Conservation (phyloP, 2,113 vertebrate genomes). For the Semicossyphus pulcher region DNA sequence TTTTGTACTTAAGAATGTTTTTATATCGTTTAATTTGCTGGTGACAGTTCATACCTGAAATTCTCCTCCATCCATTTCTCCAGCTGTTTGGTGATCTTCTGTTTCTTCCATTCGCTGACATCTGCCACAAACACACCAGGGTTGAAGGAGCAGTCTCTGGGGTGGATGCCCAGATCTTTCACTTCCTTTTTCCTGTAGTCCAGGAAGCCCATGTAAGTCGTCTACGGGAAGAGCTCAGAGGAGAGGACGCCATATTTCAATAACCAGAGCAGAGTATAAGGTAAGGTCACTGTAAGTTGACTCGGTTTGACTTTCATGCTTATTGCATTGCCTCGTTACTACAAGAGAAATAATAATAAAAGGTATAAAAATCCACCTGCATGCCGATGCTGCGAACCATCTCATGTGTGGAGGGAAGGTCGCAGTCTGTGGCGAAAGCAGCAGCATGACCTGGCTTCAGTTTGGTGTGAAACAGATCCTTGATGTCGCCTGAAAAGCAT, state of each 20-base stretch:
- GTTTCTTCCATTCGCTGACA: slow-evolving; percentile 91
- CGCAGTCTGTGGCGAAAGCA: slow-evolving; percentile 95
- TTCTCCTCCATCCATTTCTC: slow-evolving; percentile 97
- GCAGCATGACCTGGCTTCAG: slow-evolving; percentile 91
- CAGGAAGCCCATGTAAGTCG: slow-evolving; percentile 96
- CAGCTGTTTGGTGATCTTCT: slow-evolving; percentile 93
- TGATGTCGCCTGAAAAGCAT: slow-evolving; percentile 88
- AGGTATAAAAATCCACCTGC: slow-evolving; percentile 85
- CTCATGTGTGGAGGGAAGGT: slow-evolving; percentile 91
- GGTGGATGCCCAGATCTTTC: slow-evolving; percentile 92
- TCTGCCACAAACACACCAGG: slow-evolving; percentile 96
- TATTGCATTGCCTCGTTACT: too few relatives aligned
- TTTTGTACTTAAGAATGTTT: too few relatives aligned
- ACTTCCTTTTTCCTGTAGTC: slow-evolving; percentile 94
- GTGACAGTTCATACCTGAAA: slow-evolving; percentile 81
- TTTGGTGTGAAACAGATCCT: slow-evolving; percentile 87
- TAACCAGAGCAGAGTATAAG: neutral
- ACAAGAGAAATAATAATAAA: too few relatives aligned
- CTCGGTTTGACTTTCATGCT: too few relatives aligned
- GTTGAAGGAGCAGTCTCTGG: slow-evolving; percentile 95
- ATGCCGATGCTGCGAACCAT: slow-evolving; percentile 91
- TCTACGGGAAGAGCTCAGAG: slow-evolving; percentile 79
- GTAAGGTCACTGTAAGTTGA: too few relatives aligned
- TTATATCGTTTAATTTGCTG: too few relatives aligned
- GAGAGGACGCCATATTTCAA: slow-evolving; percentile 8